Evolutionary conservation across 1,140 invertebrate species (phyloP).

Genomic region (Saccostrea glomerata): DNA sequence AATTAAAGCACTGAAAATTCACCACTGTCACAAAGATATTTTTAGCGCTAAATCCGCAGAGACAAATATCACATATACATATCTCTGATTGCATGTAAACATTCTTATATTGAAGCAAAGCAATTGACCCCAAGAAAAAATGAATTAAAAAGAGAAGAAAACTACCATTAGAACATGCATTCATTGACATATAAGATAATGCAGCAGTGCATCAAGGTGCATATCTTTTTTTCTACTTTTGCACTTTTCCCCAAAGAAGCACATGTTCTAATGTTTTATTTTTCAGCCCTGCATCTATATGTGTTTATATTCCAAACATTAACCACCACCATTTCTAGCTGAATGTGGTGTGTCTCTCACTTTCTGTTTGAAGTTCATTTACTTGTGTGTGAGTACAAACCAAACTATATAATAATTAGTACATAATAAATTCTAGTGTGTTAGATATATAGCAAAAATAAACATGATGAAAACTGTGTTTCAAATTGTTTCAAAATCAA

Average conservation of each 20-base stretch:
- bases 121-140: background rate
- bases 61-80: no score
- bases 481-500: background rate
- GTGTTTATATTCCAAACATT: background rate
- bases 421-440: background rate
- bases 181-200: background rate
- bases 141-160: background rate
- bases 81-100: no score
- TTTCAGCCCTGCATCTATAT: background rate
- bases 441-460: conserved; percentile 11
- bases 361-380: background rate
- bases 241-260: background rate
- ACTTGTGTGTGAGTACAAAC: background rate
- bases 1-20: no score
- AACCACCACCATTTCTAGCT: background rate
- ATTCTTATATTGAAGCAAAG: background rate
- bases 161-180: background rate
- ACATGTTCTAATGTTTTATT: background rate
- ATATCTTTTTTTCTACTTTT: background rate
- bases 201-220: background rate
- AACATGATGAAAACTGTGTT: background rate
- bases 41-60: no score
- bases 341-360: conserved; percentile 3
- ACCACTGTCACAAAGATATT: no score
- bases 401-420: background rate